phyloP scores from a whole-genome alignment of 2,888 invertebrate species.

The Apamea anceps region DNA sequence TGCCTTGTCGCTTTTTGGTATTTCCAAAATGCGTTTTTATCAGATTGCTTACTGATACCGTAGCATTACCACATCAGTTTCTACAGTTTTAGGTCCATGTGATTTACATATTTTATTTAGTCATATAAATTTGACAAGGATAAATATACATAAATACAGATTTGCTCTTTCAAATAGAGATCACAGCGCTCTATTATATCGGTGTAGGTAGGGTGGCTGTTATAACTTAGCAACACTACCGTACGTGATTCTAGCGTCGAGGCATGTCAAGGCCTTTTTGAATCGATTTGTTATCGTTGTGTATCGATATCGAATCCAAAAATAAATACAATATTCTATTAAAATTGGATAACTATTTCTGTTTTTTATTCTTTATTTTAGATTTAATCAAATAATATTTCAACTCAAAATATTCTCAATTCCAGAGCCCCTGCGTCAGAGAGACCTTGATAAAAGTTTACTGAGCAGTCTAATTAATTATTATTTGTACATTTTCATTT shows the following conservation, averaged over 20 bases:
- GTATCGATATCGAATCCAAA: constrained; percentile 44
- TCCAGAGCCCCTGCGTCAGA: background rate
- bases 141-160: background rate
- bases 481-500: background rate
- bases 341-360: background rate
- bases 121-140: background rate
- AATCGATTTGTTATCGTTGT: constrained; percentile 44
- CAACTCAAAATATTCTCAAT: background rate
- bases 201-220: background rate
- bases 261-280: constrained; percentile 61
- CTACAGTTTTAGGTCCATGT: background rate
- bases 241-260: constrained; percentile 26
- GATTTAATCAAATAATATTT: background rate
- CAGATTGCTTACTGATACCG: background rate
- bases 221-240: constrained; percentile 40
- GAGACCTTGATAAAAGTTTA: background rate
- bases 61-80: background rate
- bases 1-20: background rate
- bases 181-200: too few species aligned
- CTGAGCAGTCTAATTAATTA: background rate
- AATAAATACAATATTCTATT: constrained; percentile 23
- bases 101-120: background rate
- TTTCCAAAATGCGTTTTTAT: background rate
- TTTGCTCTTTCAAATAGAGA: background rate
- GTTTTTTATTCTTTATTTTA: background rate